A percentile compares a stretch with the other conserved stretches of the same genome.
Evolutionary conservation across 2,888 invertebrate species (phyloP).

Genomic region (Automeris io): DNA sequence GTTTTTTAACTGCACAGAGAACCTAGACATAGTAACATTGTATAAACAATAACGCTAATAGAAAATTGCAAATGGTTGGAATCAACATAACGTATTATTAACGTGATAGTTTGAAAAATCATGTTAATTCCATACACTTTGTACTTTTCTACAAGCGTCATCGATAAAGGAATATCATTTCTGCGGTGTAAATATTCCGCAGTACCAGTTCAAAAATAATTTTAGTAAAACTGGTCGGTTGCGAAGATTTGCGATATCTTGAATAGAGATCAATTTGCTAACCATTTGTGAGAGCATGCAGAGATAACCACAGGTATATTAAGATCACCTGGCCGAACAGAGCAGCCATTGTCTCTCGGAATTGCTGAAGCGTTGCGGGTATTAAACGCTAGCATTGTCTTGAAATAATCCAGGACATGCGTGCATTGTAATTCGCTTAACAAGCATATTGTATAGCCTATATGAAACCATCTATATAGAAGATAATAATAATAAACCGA

Average conservation of each 20-base stretch:
- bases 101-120: too few relatives aligned
- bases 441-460: too few relatives aligned
- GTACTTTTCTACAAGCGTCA: too few relatives aligned
- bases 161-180: too few relatives aligned
- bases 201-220: not conserved
- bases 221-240: not conserved
- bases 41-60: too few relatives aligned
- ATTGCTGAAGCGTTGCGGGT: not conserved
- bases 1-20: too few relatives aligned
- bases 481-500: too few relatives aligned
- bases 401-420: not conserved
- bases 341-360: not conserved
- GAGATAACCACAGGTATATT: not conserved
- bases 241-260: not conserved
- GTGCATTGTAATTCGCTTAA: not conserved
- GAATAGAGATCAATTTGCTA: not conserved
- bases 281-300: not conserved
- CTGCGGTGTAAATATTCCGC: not conserved
- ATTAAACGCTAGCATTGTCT: not conserved
- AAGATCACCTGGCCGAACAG: not conserved
- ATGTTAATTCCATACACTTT: too few relatives aligned
- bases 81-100: too few relatives aligned
- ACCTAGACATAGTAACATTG: too few relatives aligned
- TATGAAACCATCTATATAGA: too few relatives aligned
- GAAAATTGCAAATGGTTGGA: too few relatives aligned